Base-by-base conservation (phyloP, 2,888 invertebrate genomes). In the Liopterus haemorrhoidalis region DNA sequence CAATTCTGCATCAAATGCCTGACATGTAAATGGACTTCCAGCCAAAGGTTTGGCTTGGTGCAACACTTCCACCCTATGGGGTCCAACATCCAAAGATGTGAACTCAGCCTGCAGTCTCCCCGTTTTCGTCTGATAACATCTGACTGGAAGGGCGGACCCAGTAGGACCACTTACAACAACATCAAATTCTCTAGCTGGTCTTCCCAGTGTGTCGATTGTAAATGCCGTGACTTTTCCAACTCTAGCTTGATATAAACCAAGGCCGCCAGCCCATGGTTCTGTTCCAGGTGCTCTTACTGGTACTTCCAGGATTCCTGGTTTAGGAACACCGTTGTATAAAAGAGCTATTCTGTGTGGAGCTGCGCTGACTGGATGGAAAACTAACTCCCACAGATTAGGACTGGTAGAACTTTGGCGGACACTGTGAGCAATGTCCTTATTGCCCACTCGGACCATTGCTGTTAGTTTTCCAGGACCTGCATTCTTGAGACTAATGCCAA, bases 61-160 rank as follows among this genome's bases (percentile, higher is more conserved):
- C 22, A 91, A 71, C 2, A 95, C 93, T 70, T 95, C 94, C 71
- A 90, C 64, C 65, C 66, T 59, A 48, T 65, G 65, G 15, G 80
- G 76, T 33, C 83, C 83, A 16, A 85, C 78, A 59, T 83, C 83
- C 46, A 82, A 81, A 20, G 89, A 82, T 11, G 85, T 85, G 68
- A 88, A 99, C 68, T 99, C 97, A 0, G 96, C 96, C 64, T 93
- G 83, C 43, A 95, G 73, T 60, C 93, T 85, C 2, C 96, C 96
- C 49, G 95, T 93, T 61, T 95, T 90, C 49, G 96, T 96, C 64
- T 93, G 93, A 66, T 94, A 94, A 63, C 97, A 95, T 46, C 93
- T 69, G 1, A 69, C 69, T 2, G 69, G 69, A 20, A 69, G 58
- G 3, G 69, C 69, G 5, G 67, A 65, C 15, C 68, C 68, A 0